phyloP scores from a whole-genome alignment of 2,888 invertebrate genomes.

The Thumatha senex region DNA sequence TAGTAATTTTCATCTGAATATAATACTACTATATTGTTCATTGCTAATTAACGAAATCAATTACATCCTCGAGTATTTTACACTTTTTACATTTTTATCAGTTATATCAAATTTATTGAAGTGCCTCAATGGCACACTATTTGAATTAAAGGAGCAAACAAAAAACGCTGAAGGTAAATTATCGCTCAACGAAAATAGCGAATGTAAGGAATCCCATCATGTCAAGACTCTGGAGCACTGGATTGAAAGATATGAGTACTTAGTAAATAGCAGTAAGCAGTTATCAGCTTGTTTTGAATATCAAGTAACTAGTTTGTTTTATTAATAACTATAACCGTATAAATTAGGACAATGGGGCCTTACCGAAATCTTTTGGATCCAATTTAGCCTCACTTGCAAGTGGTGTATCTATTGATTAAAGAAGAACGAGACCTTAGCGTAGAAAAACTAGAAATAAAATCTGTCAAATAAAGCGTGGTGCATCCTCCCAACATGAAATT shows the following conservation, averaged over 20 bases:
- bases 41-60: not conserved
- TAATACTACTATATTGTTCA: not conserved
- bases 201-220: not conserved
- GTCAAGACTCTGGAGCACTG: not conserved
- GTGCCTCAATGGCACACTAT: not conserved
- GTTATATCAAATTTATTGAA: not conserved
- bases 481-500: too few species aligned
- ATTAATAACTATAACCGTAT: not conserved
- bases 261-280: slow-evolving; percentile 1
- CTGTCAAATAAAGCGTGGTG: too few species aligned
- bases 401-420: too few species aligned
- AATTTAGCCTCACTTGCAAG: too few species aligned
- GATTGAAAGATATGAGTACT: not conserved
- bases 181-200: not conserved
- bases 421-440: too few species aligned
- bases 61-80: not conserved
- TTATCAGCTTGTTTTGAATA: slow-evolving; percentile 4
- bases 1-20: not conserved
- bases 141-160: not conserved
- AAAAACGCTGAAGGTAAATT: not conserved
- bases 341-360: too few species aligned
- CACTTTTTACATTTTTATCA: not conserved
- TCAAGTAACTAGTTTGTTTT: not conserved
- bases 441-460: too few species aligned
- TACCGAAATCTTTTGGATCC: too few species aligned